phyloP scores from a whole-genome alignment of 2,797 vertebrate species.

The Catharus ustulatus region DNA sequence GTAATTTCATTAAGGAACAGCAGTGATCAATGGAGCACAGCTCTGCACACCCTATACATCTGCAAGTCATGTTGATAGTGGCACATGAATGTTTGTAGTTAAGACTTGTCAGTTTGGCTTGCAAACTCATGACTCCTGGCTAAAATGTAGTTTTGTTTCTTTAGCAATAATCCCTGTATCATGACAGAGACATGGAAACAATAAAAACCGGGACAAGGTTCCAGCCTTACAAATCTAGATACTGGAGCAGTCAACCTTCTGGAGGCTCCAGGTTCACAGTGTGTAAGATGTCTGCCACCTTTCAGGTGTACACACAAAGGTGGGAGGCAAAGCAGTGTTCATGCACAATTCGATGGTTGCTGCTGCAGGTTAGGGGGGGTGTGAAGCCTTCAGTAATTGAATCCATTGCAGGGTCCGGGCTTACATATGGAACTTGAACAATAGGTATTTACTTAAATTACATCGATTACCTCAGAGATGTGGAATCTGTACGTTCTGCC shows the following conservation, averaged over 20 bases:
- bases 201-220: neutral
- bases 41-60: neutral
- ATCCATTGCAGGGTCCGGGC: neutral
- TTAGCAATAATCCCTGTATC: neutral
- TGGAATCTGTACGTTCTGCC: conserved; percentile 46
- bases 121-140: neutral
- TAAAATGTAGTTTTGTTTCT: neutral
- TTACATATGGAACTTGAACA: conserved; percentile 42
- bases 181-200: neutral
- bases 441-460: conserved; percentile 55
- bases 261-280: neutral
- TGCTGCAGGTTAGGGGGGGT: neutral
- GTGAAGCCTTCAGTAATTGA: neutral
- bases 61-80: neutral
- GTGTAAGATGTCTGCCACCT: neutral
- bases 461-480: conserved; percentile 58
- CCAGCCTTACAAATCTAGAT: neutral
- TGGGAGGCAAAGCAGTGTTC: accelerated
- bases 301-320: neutral
- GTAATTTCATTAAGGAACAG: neutral
- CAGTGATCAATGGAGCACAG: neutral
- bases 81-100: neutral
- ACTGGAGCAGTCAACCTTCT: neutral
- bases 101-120: neutral
- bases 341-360: accelerated